A percentile compares a stretch with the other conserved stretches of the same genome.
Evolutionary conservation across 2,113 vertebrate species (phyloP).

Genomic region (Panthera uncia): DNA sequence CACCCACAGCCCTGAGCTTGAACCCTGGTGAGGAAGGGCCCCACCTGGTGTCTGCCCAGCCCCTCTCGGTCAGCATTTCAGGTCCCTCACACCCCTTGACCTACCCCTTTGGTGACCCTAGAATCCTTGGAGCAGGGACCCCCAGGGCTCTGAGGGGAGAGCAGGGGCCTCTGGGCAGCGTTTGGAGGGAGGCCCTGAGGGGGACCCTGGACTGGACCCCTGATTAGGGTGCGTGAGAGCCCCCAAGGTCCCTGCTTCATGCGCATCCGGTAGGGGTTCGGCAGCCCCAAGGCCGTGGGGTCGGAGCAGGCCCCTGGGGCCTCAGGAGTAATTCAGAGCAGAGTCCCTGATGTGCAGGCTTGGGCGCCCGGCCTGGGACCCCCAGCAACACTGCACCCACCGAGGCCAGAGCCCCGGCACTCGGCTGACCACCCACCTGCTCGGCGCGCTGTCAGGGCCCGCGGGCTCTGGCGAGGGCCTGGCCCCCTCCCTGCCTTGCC

Average conservation of each 20-base stretch:
- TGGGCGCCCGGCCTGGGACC: fast-evolving
- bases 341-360: not conserved
- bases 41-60: not conserved
- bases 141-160: not conserved
- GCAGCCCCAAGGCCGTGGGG: not conserved
- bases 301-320: no score
- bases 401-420: not conserved
- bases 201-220: no score
- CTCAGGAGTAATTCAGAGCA: not conserved
- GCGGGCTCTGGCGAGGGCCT: fast-evolving
- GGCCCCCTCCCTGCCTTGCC: no score
- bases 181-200: not conserved
- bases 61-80: not conserved
- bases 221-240: fast-evolving
- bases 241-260: not conserved
- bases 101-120: not conserved
- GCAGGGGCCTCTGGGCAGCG: no score
- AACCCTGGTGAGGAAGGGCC: no score
- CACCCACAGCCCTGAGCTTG: not conserved
- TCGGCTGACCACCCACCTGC: fast-evolving
- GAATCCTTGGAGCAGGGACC: not conserved
- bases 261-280: fast-evolving
- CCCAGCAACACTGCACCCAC: fast-evolving
- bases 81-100: not conserved
- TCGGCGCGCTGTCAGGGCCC: fast-evolving